Evolutionary conservation across 2,113 vertebrate species (phyloP).

Genomic region (Aviceda subcristata): DNA sequence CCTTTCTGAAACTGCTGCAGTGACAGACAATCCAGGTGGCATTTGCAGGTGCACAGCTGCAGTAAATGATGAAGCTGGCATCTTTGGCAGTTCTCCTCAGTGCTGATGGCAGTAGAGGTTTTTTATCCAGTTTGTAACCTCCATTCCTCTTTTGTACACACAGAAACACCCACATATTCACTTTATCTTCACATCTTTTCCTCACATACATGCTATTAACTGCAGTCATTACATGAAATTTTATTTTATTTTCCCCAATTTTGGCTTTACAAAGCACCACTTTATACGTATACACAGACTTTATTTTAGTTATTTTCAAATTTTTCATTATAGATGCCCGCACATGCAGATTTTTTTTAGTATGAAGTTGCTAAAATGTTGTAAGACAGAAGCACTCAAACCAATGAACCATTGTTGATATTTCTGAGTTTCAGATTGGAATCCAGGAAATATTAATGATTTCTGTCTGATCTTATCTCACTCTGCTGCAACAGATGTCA

Average conservation of each 20-base stretch:
- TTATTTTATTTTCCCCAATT: background rate
- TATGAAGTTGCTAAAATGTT: background rate
- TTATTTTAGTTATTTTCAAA: background rate
- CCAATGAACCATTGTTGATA: conserved; percentile 43
- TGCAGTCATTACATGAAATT: background rate
- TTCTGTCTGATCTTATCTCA: conserved; percentile 37
- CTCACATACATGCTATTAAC: background rate
- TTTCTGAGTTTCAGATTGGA: conserved; percentile 28
- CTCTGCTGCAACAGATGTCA: conserved; percentile 28
- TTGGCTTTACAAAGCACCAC: background rate
- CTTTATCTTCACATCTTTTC: background rate
- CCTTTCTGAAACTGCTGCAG: background rate
- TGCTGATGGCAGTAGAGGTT: background rate
- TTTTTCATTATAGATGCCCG: background rate
- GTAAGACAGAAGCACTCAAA: conserved; percentile 28
- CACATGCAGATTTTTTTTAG: background rate
- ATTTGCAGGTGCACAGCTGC: conserved; percentile 36
- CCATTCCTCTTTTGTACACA: background rate
- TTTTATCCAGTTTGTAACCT: background rate
- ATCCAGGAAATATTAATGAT: conserved; percentile 51
- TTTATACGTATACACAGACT: background rate
- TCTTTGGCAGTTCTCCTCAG: background rate
- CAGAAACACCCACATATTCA: background rate
- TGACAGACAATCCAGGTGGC: conserved; percentile 36
- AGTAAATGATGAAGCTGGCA: background rate